Evolutionary conservation across 2,888 invertebrate species (phyloP).

Genomic region (Galerucella pusilla): DNA sequence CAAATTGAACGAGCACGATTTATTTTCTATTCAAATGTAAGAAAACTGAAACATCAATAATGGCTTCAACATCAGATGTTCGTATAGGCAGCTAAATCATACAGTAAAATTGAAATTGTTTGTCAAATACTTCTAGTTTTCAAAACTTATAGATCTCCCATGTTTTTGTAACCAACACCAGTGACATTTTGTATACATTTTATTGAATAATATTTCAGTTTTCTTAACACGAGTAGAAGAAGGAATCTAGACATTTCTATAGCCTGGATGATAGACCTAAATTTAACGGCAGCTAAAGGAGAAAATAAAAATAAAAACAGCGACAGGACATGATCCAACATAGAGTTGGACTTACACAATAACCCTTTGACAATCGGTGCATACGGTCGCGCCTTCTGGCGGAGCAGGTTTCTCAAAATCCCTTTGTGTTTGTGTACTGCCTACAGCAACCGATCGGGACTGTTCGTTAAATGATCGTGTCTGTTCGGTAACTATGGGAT

Average conservation of each 20-base stretch:
- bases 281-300: background rate
- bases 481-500: constrained; percentile 56
- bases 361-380: constrained; percentile 87
- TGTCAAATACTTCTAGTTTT: no score
- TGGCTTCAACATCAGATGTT: background rate
- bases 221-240: background rate
- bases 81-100: no score
- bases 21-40: background rate
- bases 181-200: background rate
- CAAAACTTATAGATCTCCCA: no score
- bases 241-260: constrained; percentile 8
- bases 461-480: constrained; percentile 59
- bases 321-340: constrained; percentile 50
- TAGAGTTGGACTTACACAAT: constrained; percentile 82
- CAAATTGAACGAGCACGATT: constrained; percentile 4
- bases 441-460: constrained; percentile 55
- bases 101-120: no score
- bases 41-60: background rate
- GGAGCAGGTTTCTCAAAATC: constrained; percentile 58
- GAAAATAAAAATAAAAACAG: constrained; percentile 27
- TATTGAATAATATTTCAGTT: background rate
- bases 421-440: constrained; percentile 51
- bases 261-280: background rate
- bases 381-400: constrained; percentile 72
- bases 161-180: no score